These are phyloP conservation scores for Gambusia yucatana DNA, from an alignment of 2,797 vertebrate species.

Conservation along the genomic window DNA sequence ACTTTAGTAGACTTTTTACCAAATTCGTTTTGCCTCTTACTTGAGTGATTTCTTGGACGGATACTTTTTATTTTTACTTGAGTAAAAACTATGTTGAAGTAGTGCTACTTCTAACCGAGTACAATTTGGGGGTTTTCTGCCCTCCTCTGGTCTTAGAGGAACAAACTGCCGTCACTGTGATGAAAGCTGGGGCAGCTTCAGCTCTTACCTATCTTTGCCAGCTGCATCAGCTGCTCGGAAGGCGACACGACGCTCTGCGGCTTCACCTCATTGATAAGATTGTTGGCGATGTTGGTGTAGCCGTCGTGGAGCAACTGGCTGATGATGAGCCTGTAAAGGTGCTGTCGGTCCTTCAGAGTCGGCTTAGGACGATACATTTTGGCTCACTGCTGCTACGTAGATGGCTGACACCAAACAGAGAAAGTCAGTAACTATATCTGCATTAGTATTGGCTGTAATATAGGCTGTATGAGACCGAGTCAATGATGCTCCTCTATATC, in stretches of 20 bases:
- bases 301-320: constrained; percentile 97
- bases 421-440: not conserved
- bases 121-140: no score
- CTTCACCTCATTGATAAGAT: constrained; percentile 93
- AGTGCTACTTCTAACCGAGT: no score
- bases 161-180: not conserved
- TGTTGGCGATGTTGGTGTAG: constrained; percentile 94
- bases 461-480: constrained; percentile 2
- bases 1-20: no score
- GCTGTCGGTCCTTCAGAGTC: constrained; percentile 95
- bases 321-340: constrained; percentile 96
- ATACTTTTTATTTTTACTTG: no score
- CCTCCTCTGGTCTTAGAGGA: no score
- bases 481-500: constrained; percentile 35
- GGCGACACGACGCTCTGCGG: constrained; percentile 92
- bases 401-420: constrained; percentile 29
- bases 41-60: no score
- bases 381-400: not conserved
- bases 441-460: not conserved
- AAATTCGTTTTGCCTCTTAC: no score
- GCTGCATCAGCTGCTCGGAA: constrained; percentile 96
- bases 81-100: no score
- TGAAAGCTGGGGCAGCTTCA: not conserved
- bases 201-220: constrained; percentile 91
- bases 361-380: constrained; percentile 95